Conservation (phyloP, 2,888 invertebrate genomes). For the Deilephila elpenor region DNA sequence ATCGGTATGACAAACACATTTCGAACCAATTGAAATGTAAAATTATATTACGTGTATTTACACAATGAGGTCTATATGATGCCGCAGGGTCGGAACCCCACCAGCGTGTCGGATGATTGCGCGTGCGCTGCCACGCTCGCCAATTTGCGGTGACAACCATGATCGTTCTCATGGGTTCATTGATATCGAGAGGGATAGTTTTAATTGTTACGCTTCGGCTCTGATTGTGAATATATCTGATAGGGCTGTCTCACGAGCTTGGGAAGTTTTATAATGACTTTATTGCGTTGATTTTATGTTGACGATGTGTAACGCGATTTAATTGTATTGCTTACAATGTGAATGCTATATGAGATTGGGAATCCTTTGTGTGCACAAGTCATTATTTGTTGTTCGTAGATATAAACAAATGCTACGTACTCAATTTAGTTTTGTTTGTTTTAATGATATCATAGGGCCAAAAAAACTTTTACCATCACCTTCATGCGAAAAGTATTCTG, state of each 20-base stretch:
- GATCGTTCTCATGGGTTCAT: constrained; percentile 43
- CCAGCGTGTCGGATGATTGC: constrained; percentile 61
- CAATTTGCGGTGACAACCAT: constrained; percentile 74
- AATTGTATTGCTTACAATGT: too few relatives aligned
- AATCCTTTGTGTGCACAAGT: too few relatives aligned
- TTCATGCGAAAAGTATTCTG: too few relatives aligned
- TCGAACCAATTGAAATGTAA: too few relatives aligned
- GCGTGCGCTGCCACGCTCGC: constrained; percentile 54
- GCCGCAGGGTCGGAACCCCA: constrained; percentile 41
- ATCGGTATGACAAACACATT: too few relatives aligned
- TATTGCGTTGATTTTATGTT: constrained; percentile 6
- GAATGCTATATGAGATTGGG: too few relatives aligned
- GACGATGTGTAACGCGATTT: not conserved
- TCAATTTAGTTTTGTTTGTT: too few relatives aligned
- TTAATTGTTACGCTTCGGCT: constrained; percentile 41
- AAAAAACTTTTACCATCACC: too few relatives aligned
- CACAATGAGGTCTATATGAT: constrained; percentile 25
- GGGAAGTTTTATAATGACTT: constrained; percentile 16
- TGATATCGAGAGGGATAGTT: constrained; percentile 31
- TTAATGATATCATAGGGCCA: too few relatives aligned
- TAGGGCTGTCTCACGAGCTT: constrained; percentile 18
- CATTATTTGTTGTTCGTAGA: too few relatives aligned
- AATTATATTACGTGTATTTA: not conserved
- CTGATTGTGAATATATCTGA: constrained; percentile 41
- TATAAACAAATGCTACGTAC: too few relatives aligned